Conservation (phyloP, 2,797 vertebrate species). For the Erpetoichthys calabaricus region DNA sequence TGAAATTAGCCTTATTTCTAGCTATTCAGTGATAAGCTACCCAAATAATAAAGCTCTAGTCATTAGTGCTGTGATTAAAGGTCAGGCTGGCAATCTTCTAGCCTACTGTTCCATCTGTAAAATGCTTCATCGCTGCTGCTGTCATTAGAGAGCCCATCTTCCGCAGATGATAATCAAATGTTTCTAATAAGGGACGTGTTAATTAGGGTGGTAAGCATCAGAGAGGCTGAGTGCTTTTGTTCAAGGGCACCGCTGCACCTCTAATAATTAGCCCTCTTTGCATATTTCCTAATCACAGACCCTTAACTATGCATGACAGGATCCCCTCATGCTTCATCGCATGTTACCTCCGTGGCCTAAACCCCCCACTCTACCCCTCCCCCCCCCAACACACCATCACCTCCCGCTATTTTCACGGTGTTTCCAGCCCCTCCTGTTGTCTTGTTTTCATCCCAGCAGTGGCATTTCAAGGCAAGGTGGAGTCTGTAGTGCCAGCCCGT, state of each 20-base stretch:
- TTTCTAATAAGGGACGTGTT: conserved; percentile 17
- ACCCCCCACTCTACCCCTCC: conserved; percentile 9
- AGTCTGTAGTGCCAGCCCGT: background rate
- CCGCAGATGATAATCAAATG: conserved; percentile 5
- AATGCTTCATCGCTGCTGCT: background rate
- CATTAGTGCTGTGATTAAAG: background rate
- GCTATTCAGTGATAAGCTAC: background rate
- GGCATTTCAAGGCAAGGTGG: conserved; percentile 4
- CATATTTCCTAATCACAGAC: conserved; percentile 11
- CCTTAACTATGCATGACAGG: conserved; percentile 8
- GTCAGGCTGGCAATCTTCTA: background rate
- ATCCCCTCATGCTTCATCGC: conserved; percentile 1
- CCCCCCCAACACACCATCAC: background rate
- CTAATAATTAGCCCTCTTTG: conserved; percentile 14
- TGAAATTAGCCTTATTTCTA: too few species aligned
- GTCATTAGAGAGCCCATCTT: conserved; percentile 4
- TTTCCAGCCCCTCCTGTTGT: background rate
- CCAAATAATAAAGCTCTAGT: background rate
- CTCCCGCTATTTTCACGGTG: background rate
- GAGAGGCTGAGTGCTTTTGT: conserved; percentile 13
- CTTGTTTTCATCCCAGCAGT: conserved; percentile 2
- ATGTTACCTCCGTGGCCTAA: conserved; percentile 6
- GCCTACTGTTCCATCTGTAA: background rate
- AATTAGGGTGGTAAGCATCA: conserved; percentile 20
- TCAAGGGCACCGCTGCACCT: conserved; percentile 3